Evolutionary conservation across 2,797 vertebrate species (phyloP), one percentile per base, ranked within the genome.

Genomic region (Ceyx erithaca): DNA sequence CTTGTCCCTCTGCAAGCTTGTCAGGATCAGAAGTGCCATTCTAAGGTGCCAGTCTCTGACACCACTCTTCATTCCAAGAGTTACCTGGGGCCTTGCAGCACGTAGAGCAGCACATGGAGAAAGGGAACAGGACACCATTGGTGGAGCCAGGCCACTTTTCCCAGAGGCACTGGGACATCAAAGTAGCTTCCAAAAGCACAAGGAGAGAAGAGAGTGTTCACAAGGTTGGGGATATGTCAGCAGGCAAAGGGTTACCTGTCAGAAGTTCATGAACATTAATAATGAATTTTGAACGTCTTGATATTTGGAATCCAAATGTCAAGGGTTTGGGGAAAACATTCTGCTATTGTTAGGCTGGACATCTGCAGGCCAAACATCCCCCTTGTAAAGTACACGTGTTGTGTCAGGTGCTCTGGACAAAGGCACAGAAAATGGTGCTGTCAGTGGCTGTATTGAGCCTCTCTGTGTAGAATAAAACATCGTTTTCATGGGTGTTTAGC

Each of bases 231-330:
- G 18, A 54, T 92, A 51, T 26, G 35, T 75, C 66, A 85, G 54
- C 35, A 77, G 49, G 26, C 64, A 87, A 94, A 87, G 78, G 58
- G 51, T 90, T 96, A 85, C 31, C 46, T 75, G 84, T 51, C 25
- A 80, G 75, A 88, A 77, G 33, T 69, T 73, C 40, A 49, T 88
- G 58, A 80, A 90, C 51, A 59, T 72, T 90, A 93, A 76, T 83
- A 73, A 21, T 49, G 55, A 87, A 87, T 85, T 92, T 89, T 87
- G 66, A 92, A 90, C 59, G 80, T 67, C 84, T 89, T 96, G 94
- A 77, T 90, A 93, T 95, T 96, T 93, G 86, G 87, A 92, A 90
- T 94, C 84, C 48, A 94, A 96, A 96, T 94, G 89, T 95, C 96
- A 96, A 96, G 78, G 78, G 58, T 78, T 54, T 75, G 58, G 51